phyloP scores from a whole-genome alignment of 2,888 invertebrate genomes.

The Lasioglossum calceatum region DNA sequence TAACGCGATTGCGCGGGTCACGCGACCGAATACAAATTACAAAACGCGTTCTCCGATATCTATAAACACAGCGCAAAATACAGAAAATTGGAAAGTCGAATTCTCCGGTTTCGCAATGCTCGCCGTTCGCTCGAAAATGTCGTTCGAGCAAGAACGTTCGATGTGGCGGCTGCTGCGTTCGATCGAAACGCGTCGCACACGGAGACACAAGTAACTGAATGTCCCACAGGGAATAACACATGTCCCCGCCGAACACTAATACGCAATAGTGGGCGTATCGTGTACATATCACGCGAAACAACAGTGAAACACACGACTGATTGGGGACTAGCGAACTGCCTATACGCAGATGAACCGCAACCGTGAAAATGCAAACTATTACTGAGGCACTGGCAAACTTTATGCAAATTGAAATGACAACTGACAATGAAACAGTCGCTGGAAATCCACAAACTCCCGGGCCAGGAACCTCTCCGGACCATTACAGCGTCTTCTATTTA shows the following conservation, averaged over 20 bases:
- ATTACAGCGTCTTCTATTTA: not conserved
- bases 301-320: slow-evolving; percentile 43
- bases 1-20: not conserved
- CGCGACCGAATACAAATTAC: not conserved
- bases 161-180: slow-evolving; percentile 12
- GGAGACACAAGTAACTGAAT: slow-evolving; percentile 17
- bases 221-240: slow-evolving; percentile 44
- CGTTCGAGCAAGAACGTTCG: not conserved
- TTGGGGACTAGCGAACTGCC: slow-evolving; percentile 33
- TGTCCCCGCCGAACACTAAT: slow-evolving; percentile 33
- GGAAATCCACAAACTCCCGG: slow-evolving; percentile 5
- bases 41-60: not conserved
- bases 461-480: not conserved
- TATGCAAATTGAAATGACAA: slow-evolving; percentile 33
- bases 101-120: not conserved
- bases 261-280: slow-evolving; percentile 48
- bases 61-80: not conserved
- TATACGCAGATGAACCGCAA: slow-evolving; percentile 16
- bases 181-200: slow-evolving; percentile 9
- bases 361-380: slow-evolving; percentile 42
- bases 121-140: not conserved
- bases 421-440: slow-evolving; percentile 7
- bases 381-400: slow-evolving; percentile 28
- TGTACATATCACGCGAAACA: slow-evolving; percentile 42
- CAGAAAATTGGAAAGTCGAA: not conserved